A percentile compares a stretch with the other conserved stretches of the same genome.
phyloP scores from a whole-genome alignment of 2,113 vertebrate genomes.

The Cygnus buccinator region DNA sequence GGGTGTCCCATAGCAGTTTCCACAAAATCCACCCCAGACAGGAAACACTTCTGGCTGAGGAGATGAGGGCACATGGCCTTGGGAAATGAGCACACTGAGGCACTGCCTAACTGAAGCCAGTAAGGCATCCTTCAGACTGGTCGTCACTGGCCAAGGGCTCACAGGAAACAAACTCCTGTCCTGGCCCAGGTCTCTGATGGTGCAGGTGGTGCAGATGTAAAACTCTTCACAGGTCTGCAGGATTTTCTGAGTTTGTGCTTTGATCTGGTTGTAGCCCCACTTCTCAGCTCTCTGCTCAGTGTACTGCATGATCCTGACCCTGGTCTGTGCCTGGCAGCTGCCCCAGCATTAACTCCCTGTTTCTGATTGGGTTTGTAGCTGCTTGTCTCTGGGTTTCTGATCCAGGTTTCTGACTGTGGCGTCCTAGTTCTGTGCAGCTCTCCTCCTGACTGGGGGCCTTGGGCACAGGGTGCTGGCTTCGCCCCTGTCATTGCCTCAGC shows the following conservation, averaged over 20 bases:
- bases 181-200: not conserved
- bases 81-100: not conserved
- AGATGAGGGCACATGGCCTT: not conserved
- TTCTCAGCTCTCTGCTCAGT: too few relatives aligned
- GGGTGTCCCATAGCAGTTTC: not conserved
- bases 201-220: not conserved
- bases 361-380: not conserved
- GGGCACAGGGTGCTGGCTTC: not conserved
- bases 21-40: not conserved
- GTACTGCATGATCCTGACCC: not conserved
- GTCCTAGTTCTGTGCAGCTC: not conserved
- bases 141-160: not conserved
- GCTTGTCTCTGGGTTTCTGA: not conserved
- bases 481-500: not conserved
- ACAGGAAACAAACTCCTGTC: not conserved
- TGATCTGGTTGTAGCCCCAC: not conserved
- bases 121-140: not conserved
- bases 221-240: not conserved
- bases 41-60: not conserved
- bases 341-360: too few relatives aligned
- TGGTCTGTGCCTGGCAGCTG: too few relatives aligned
- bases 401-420: not conserved
- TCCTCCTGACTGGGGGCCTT: not conserved
- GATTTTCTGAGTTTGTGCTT: not conserved
- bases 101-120: not conserved